Evolutionary conservation across 2,888 invertebrate species (phyloP), one percentile per base, ranked within the genome.

Genomic region (Ellobium chinense): DNA sequence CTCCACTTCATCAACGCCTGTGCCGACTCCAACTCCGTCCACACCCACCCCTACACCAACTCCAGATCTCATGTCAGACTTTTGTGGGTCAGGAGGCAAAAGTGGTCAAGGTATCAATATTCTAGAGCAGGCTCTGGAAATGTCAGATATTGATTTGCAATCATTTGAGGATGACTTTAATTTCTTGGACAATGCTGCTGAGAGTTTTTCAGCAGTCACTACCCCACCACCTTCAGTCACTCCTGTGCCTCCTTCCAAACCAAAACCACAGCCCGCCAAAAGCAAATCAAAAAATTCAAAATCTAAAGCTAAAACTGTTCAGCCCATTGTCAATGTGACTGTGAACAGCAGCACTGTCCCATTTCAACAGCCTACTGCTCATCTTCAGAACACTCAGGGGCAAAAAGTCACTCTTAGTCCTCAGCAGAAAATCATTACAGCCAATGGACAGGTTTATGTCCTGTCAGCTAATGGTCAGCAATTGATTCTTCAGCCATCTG

Each of bases 11-110:
- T 80, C 80, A 14, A 80, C 80, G 0, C 80, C 80, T 18, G 75
- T 74, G 2, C 58, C 60, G 9, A 80, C 75, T 12, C 70, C 80
- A 14, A 69, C 80, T 54, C 75, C 80, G 39, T 80, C 80, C 68
- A 80, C 80, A 14, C 80, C 80, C 14, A 80, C 80, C 3, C 63
- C 80, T 12, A 80, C 80, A n/a, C 75, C 75, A n/a, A 80, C 80
- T 27, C 75, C 75, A 18, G 80, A 80, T 27, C 74, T 80, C 39
- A 65, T 73, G 21, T 56, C 60, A 29, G 80, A 80, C 63, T 74
- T 63, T 31, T 1, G 58, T 31, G 60, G 68, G 3, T 58, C 60
- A 14, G 56, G 72, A 7, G 66, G 74, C 56, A 74, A 72, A 31
- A 60, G 29, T 18, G 34, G 31, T 27, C 56, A 74, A 7, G 9